A percentile compares a stretch with the other conserved stretches of the same genome.
Evolutionary conservation across 2,888 invertebrate genomes (phyloP).

Genomic region (Strigamia maritima): DNA sequence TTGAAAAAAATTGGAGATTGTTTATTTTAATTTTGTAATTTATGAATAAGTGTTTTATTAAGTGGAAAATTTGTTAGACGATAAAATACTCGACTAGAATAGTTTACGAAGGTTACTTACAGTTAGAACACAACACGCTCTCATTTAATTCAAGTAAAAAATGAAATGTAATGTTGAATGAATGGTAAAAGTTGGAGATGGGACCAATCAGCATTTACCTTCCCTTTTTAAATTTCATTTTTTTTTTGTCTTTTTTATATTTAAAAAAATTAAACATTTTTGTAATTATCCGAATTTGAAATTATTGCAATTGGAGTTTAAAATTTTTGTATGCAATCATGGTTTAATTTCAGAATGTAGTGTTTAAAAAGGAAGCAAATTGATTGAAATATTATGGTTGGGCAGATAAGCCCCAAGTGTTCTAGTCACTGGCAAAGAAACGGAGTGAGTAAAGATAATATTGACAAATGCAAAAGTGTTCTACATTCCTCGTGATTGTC

Average conservation of each 20-base stretch:
- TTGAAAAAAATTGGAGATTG: conserved; percentile 8
- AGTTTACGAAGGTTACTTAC: conserved; percentile 4
- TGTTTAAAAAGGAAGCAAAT: background rate
- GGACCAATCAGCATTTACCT: conserved; percentile 15
- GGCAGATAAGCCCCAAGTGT: background rate
- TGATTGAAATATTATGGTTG: background rate
- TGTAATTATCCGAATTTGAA: background rate
- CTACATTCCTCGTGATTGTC: conserved; percentile 15
- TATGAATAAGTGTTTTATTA: conserved; percentile 7
- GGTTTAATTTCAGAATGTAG: background rate
- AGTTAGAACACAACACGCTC: too few relatives aligned
- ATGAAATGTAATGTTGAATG: background rate
- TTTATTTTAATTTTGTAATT: conserved; percentile 5
- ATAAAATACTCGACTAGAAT: conserved; percentile 1
- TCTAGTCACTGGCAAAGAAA: background rate
- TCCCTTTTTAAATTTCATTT: background rate
- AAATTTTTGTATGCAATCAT: background rate
- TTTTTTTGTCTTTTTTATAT: too few relatives aligned
- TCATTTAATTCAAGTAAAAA: background rate
- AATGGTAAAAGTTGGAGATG: background rate
- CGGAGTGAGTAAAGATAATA: background rate
- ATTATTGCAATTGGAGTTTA: background rate
- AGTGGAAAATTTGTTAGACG: background rate
- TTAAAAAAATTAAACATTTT: background rate
- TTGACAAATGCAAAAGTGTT: conserved; percentile 5